These are phyloP conservation scores for human (Homo sapiens) DNA, from an alignment of 2,113 vertebrate species.

Conservation along the genomic window GRCh38 chr16:71251001-71251500, in stretches of 20 bases:
- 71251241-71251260: background rate
- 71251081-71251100: background rate
- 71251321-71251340: background rate
- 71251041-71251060: background rate
- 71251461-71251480: background rate
- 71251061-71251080: constrained; percentile 38
- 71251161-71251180: constrained; percentile 14
- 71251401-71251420: background rate
- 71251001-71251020: constrained; percentile 31
- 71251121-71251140: constrained; percentile 31
- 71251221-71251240: background rate
- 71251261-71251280: background rate
- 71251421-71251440: background rate
- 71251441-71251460: background rate
- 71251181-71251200: background rate
- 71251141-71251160: constrained; percentile 45
- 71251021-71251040: background rate
- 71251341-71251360: background rate
- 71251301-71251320: background rate
- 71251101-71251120: constrained; percentile 32
- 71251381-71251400: background rate
- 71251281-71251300: background rate
- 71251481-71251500: background rate
- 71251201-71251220: constrained; percentile 29
- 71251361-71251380: background rate